Conservation (phyloP, 2,113 vertebrate genomes). For the Aptenodytes patagonicus region DNA sequence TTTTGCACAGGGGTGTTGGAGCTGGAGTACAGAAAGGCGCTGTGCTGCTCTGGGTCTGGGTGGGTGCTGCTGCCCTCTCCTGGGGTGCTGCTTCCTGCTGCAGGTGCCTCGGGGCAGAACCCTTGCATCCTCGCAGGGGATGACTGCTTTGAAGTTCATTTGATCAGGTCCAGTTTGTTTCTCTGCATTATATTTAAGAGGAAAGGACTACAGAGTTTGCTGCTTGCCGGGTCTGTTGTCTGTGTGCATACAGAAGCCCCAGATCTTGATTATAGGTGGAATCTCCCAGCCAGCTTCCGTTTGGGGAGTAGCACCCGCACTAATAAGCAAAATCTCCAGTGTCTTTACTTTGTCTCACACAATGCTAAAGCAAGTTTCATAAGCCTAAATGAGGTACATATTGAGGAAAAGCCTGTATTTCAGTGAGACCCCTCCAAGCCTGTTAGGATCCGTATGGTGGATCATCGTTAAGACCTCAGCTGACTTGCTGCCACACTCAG, state of each 20-base stretch:
- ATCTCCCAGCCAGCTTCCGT: not conserved
- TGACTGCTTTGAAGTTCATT: not conserved
- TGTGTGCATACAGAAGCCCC: not conserved
- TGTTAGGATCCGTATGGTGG: not conserved
- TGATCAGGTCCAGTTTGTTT: not conserved
- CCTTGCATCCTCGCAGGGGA: not conserved
- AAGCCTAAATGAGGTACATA: not conserved
- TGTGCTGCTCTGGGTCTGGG: not conserved
- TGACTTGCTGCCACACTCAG: not conserved
- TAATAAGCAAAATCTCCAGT: not conserved
- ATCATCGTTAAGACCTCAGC: not conserved
- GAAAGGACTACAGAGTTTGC: not conserved
- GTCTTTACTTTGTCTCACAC: not conserved
- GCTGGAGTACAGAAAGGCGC: not conserved
- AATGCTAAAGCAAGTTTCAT: not conserved
- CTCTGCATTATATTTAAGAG: not conserved
- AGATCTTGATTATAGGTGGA: not conserved
- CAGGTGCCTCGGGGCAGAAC: not conserved
- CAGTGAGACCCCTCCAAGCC: not conserved
- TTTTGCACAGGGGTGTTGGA: not conserved
- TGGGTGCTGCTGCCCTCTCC: not conserved
- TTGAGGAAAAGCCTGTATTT: not conserved
- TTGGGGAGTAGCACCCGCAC: not conserved
- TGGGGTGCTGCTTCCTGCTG: not conserved
- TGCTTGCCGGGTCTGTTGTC: not conserved